Conservation (phyloP, 2,888 invertebrate species). For the Andrena marginata region DNA sequence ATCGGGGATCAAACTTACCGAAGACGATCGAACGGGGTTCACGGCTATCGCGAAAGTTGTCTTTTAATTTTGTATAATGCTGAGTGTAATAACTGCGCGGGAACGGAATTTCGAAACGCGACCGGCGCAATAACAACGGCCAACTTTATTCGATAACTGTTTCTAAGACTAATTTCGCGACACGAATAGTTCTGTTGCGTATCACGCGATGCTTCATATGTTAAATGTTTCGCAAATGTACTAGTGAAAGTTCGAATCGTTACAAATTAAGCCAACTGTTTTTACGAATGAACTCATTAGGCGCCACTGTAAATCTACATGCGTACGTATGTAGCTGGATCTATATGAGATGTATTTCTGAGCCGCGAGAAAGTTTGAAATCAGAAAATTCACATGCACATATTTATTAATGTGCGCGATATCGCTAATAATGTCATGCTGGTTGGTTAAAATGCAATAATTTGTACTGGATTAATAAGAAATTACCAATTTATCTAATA, state of each 20-base stretch:
- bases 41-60: slow-evolving; percentile 15
- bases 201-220: slow-evolving; percentile 1
- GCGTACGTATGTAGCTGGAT: too few species aligned
- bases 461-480: too few species aligned
- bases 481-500: too few species aligned
- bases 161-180: not conserved
- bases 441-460: too few species aligned
- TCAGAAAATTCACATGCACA: too few species aligned
- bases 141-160: slow-evolving; percentile 7
- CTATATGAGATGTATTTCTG: too few species aligned
- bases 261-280: not conserved
- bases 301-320: too few species aligned
- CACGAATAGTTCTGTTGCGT: not conserved
- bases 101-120: not conserved
- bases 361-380: too few species aligned
- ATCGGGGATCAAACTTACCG: slow-evolving; percentile 26
- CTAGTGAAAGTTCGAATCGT: not conserved
- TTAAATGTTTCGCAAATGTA: slow-evolving; percentile 1
- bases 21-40: slow-evolving; percentile 1
- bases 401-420: too few species aligned
- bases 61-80: slow-evolving; percentile 23
- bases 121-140: not conserved
- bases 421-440: too few species aligned
- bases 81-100: not conserved
- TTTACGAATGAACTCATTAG: too few species aligned